Evolutionary conservation across 2,888 invertebrate species (phyloP), one percentile per base, ranked within the genome.

Genomic region (Muschampia plurimacula): DNA sequence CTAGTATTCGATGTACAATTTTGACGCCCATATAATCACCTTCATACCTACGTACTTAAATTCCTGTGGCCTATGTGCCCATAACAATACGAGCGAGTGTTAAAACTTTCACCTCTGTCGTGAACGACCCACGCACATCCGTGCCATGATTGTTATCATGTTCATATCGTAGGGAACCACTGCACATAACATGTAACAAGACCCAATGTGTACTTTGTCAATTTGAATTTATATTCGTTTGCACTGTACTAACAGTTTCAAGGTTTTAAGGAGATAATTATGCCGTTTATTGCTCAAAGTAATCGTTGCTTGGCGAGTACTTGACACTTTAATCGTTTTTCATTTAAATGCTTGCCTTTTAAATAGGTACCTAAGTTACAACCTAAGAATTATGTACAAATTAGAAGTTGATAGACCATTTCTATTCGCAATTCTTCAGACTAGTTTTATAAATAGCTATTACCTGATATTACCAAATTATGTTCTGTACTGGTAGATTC

Each of bases 21-120:
- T 60, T 60, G n/a, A 60, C 13, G 32, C n/a, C 60, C 36, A 36
- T 52, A n/a, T 44, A 44, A 68, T 63, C 57, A 55, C 73, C 65
- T 66, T 67, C 69, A 75, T 57, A 57, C 28, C 28, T 75, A 69
- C 63, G 55, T 77, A 60, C 72, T 10, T 67, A 59, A 72, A 72
- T 73, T 73, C 72, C 66, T 67, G 67, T 77, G 67, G 75, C 72
- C 71, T 74, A 76, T 75, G 71, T 71, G 49, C 66, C 66, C 66
- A 67, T 67, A 73, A 74, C 76, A 74, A 74, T 74, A 74, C 74
- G 77, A 75, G 67, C 74, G 75, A 72, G 76, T 74, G 76, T 78
- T 74, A 73, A 77, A 80, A 81, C 82, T 83, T 83, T 82, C 81
- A 79, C 82, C 80, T 77, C 76, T 74, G 75, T 79, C 75, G 76